A percentile compares a stretch with the other conserved stretches of the same genome.
phyloP scores from a whole-genome alignment of 2,888 invertebrate species.

The Lapara coniferarum region DNA sequence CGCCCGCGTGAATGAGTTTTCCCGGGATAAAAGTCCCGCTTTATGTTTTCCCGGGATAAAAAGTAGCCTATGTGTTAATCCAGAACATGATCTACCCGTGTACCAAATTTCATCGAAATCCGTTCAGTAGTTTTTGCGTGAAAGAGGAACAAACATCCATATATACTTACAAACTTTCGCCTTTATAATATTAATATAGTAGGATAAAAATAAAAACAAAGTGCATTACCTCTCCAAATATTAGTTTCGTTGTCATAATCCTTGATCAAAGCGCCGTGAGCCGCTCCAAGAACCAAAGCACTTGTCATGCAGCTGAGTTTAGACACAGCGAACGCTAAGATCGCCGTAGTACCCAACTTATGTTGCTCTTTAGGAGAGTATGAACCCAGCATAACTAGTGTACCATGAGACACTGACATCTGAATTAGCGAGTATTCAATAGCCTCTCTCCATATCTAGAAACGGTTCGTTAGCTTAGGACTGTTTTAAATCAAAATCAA shows the following conservation, averaged over 20 bases:
- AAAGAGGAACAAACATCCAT: no score
- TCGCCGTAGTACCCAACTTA: slow-evolving; percentile 55
- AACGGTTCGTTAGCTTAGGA: slow-evolving; percentile 7
- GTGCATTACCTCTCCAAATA: slow-evolving; percentile 56
- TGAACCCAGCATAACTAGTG: slow-evolving; percentile 70
- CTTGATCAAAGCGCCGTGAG: slow-evolving; percentile 61
- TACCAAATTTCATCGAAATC: no score
- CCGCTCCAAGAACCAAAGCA: slow-evolving; percentile 63
- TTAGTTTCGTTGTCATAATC: slow-evolving; percentile 66
- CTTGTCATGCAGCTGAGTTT: slow-evolving; percentile 58
- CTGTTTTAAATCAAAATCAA: no score
- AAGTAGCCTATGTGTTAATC: no score
- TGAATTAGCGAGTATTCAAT: slow-evolving; percentile 70
- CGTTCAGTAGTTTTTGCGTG: no score
- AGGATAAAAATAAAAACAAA: neutral
- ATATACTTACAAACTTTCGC: no score
- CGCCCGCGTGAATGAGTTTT: no score
- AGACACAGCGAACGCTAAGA: slow-evolving; percentile 59
- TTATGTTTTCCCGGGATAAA: no score
- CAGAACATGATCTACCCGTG: no score
- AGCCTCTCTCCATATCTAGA: slow-evolving; percentile 75
- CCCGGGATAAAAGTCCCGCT: no score
- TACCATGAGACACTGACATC: slow-evolving; percentile 69
- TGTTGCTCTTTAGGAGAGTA: slow-evolving; percentile 64
- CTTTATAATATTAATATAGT: no score